Conservation (phyloP, 1,140 invertebrate genomes). For the Macrocentrus cingulum region DNA sequence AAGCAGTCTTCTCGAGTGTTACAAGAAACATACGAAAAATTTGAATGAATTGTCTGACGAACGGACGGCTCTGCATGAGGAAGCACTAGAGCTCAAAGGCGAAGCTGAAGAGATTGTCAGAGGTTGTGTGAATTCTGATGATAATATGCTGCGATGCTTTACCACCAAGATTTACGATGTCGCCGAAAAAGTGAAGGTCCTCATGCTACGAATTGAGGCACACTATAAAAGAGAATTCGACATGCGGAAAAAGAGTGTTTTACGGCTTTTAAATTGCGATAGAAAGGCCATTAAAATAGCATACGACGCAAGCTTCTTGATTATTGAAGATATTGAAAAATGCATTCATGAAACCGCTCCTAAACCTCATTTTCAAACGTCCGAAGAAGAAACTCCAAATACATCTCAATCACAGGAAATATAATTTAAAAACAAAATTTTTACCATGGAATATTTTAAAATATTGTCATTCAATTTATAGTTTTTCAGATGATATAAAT, state of each 20-base stretch:
- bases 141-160: slow-evolving; percentile 32
- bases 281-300: slow-evolving; percentile 29
- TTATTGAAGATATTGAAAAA: slow-evolving; percentile 24
- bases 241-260: not conserved
- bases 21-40: slow-evolving; percentile 35
- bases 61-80: slow-evolving; percentile 33
- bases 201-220: slow-evolving; percentile 31
- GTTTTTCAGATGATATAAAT: too few species aligned
- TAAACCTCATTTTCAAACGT: not conserved
- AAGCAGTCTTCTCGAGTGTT: slow-evolving; percentile 35
- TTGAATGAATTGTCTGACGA: slow-evolving; percentile 33
- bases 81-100: slow-evolving; percentile 33
- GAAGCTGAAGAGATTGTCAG: slow-evolving; percentile 35
- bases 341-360: slow-evolving; percentile 8
- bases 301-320: slow-evolving; percentile 23
- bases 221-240: slow-evolving; percentile 20
- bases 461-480: too few species aligned
- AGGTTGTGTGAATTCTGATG: slow-evolving; percentile 29
- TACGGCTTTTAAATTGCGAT: slow-evolving; percentile 31
- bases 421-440: too few species aligned
- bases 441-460: too few species aligned
- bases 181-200: slow-evolving; percentile 28
- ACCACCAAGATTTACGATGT: slow-evolving; percentile 27
- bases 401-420: too few species aligned
- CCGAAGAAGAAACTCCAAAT: not conserved